Evolutionary conservation across 2,113 vertebrate genomes (phyloP), one percentile per base, ranked within the genome.

Genomic region (Arothron firmamentum): DNA sequence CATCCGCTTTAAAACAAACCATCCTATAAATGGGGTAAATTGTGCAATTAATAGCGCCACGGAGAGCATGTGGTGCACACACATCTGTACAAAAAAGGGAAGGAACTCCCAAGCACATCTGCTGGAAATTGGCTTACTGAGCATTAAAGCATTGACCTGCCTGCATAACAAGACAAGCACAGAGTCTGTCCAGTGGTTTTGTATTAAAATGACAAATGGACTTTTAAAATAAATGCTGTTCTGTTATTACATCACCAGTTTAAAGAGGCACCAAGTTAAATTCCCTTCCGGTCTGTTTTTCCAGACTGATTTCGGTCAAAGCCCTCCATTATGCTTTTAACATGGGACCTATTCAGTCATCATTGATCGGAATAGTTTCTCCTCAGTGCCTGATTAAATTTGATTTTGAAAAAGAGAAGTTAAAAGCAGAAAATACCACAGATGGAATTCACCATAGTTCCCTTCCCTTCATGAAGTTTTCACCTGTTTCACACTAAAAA

Each of bases 11-110:
- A 58, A 83, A 70, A 73, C 65, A 70, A 64, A 71, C 57, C 67
- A 78, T 81, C 20, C 52, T 60, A 62, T 73, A 79, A 67, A 81
- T 45, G 64, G 65, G 76, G 57, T 72, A 58, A 83, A 78, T 70
- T 79, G 82, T 85, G 81, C 82, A 87, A 89, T 82, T 73, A 77
- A 50, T 71, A 78, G 84, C 82, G 81, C 75, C 80, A 69, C 31
- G 50, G 72, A 78, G 75, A 75, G 64, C 77, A 67, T 59, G 50
- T 74, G 52, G 57, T 74, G 67, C 76, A 42, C 74, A 77, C 65
- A 53, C 65, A 59, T 12, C 61, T 60, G 74, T 48, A 81, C 17
- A 73, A 69, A 47, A 47, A 73, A 64, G 67, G 42, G 80, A 64
- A 71, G 70, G 51, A 75, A 63, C 56, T 87, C 45, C 21, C 23